Conservation (phyloP, 2,113 vertebrate species). For the Eonycteris spelaea region DNA sequence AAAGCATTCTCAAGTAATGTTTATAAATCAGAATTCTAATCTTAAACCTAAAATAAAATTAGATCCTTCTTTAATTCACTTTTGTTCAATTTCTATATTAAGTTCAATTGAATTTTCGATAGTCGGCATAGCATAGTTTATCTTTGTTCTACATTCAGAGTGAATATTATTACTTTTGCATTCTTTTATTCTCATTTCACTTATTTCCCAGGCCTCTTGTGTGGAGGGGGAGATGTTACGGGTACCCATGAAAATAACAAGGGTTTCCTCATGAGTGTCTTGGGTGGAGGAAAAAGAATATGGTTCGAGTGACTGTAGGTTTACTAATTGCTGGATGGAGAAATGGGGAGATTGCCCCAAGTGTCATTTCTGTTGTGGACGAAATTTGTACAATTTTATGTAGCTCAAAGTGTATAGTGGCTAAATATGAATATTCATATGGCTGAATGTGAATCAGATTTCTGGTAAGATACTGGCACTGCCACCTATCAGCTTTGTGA, state of each 20-base stretch:
- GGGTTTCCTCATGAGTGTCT: not conserved
- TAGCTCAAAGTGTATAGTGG: not conserved
- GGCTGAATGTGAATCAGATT: not conserved
- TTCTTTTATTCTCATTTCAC: not conserved
- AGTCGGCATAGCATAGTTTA: not conserved
- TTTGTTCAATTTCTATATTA: not conserved
- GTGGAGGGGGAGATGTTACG: not conserved
- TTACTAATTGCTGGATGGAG: not conserved
- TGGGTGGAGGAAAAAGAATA: not conserved
- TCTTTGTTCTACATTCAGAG: not conserved
- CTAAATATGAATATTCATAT: not conserved
- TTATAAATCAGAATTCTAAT: not conserved
- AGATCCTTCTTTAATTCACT: not conserved
- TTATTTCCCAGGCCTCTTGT: not conserved
- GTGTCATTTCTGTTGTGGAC: not conserved
- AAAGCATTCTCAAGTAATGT: not conserved
- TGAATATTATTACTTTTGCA: not conserved
- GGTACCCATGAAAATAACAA: not conserved
- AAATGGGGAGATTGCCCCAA: not conserved
- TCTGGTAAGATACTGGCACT: not conserved
- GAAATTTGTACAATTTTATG: not conserved
- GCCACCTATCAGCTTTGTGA: not conserved
- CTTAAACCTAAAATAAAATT: slow-evolving; percentile 23
- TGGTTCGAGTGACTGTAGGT: not conserved
- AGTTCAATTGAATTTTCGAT: not conserved